These are phyloP conservation scores for Nymphalis c-album DNA, from an alignment of 2,888 invertebrate species.

Conservation along the genomic window DNA sequence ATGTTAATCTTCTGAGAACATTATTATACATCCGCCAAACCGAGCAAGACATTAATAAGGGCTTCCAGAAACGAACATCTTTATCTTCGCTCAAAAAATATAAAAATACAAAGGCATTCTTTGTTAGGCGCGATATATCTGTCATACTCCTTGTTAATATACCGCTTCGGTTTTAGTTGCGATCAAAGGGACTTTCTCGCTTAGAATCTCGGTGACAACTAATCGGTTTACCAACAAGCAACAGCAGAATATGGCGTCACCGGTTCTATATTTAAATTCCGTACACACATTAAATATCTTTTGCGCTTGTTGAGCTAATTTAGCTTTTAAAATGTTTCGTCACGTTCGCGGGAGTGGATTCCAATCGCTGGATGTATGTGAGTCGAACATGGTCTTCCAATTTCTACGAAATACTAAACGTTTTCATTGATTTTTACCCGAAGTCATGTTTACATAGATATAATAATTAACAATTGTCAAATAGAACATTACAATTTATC, in stretches of 20 bases:
- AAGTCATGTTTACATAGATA: background rate
- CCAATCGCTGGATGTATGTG: slow-evolving; percentile 32
- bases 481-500: too few species aligned
- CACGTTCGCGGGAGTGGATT: slow-evolving; percentile 61
- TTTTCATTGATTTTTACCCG: slow-evolving; percentile 7
- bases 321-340: slow-evolving; percentile 65
- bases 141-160: slow-evolving; percentile 73
- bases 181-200: slow-evolving; percentile 70
- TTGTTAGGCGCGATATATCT: slow-evolving; percentile 70
- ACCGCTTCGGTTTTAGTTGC: slow-evolving; percentile 66
- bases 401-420: slow-evolving; percentile 30
- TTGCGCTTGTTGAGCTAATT: slow-evolving; percentile 59
- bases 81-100: slow-evolving; percentile 42
- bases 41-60: slow-evolving; percentile 33
- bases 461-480: too few species aligned
- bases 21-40: slow-evolving; percentile 31
- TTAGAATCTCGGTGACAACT: slow-evolving; percentile 66
- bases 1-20: slow-evolving; percentile 27
- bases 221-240: slow-evolving; percentile 68
- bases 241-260: slow-evolving; percentile 55
- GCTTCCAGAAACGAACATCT: slow-evolving; percentile 36
- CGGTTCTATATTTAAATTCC: slow-evolving; percentile 47
- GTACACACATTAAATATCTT: slow-evolving; percentile 45
- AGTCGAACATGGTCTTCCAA: slow-evolving; percentile 21
- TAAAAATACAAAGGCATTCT: slow-evolving; percentile 59